Conservation (phyloP, 2,888 invertebrate genomes). For the Clanis bilineata region DNA sequence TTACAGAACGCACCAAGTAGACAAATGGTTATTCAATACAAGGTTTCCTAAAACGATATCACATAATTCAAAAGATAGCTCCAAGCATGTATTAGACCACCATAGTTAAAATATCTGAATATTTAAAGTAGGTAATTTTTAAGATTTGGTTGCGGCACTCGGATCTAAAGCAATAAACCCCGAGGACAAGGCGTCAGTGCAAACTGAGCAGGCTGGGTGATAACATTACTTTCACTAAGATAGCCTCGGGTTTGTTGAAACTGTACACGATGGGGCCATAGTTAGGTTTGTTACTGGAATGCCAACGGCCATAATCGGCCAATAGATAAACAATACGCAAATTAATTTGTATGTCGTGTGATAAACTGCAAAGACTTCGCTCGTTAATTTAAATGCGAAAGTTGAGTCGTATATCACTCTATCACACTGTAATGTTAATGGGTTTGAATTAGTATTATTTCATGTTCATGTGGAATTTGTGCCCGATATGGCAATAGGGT, state of each 20-base stretch:
- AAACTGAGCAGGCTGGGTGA: slow-evolving; percentile 28
- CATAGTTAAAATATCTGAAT: background rate
- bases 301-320: slow-evolving; percentile 6
- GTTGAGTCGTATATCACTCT: background rate
- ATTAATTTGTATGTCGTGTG: background rate
- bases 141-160: background rate
- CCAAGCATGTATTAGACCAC: background rate
- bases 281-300: slow-evolving; percentile 6
- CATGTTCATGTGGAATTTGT: too few species aligned
- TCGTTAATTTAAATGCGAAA: background rate
- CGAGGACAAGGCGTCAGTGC: slow-evolving; percentile 3
- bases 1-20: too few species aligned
- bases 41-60: too few species aligned
- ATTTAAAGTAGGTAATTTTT: background rate
- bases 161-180: background rate
- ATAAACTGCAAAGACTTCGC: background rate
- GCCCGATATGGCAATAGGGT: background rate
- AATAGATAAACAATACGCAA: slow-evolving; percentile 12
- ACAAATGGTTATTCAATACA: too few species aligned
- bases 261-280: slow-evolving; percentile 15
- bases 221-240: slow-evolving; percentile 41
- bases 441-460: background rate
- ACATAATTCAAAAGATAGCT: background rate
- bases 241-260: slow-evolving; percentile 24
- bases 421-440: background rate